Evolutionary conservation across 1,140 invertebrate species (phyloP).

Genomic region (Glossosoma conforme): DNA sequence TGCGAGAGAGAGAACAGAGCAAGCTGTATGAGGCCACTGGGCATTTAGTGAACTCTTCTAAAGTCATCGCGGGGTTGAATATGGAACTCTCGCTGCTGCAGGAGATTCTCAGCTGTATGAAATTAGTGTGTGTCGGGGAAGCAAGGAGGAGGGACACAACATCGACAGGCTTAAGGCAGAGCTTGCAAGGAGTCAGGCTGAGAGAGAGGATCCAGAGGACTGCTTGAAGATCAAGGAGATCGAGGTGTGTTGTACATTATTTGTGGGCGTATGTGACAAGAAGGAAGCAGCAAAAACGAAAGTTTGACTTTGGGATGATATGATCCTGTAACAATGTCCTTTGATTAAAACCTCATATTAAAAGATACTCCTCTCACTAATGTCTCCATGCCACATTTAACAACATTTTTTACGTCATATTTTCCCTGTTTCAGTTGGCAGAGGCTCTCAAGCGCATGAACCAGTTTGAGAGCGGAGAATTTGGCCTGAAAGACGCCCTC

Average conservation of each 20-base stretch:
- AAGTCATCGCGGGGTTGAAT: constrained; percentile 38
- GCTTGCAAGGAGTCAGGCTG: constrained; percentile 12
- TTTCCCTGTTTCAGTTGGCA: constrained; percentile 34
- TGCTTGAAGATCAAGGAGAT: constrained; percentile 36
- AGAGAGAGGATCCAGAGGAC: constrained; percentile 23
- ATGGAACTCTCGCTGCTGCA: constrained; percentile 38
- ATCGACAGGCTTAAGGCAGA: constrained; percentile 10
- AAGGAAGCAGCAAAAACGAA: no score
- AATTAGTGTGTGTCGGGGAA: constrained; percentile 9
- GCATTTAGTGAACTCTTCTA: constrained; percentile 53
- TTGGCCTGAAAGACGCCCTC: constrained; percentile 38
- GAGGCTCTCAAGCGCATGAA: constrained; percentile 31
- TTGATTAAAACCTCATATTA: no score
- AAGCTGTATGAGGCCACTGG: constrained; percentile 64
- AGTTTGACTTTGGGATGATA: no score
- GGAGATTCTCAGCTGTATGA: constrained; percentile 30
- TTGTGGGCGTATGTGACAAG: no score
- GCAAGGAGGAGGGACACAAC: constrained; percentile 1
- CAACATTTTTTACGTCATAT: background rate
- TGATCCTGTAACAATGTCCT: no score
- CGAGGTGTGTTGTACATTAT: constrained; percentile 27
- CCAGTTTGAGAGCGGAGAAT: constrained; percentile 27
- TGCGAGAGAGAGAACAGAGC: constrained; percentile 57
- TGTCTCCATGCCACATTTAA: no score
- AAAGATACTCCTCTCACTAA: no score